Base-by-base conservation (phyloP, 2,797 vertebrate genomes). In the Bovichtus diacanthus region DNA sequence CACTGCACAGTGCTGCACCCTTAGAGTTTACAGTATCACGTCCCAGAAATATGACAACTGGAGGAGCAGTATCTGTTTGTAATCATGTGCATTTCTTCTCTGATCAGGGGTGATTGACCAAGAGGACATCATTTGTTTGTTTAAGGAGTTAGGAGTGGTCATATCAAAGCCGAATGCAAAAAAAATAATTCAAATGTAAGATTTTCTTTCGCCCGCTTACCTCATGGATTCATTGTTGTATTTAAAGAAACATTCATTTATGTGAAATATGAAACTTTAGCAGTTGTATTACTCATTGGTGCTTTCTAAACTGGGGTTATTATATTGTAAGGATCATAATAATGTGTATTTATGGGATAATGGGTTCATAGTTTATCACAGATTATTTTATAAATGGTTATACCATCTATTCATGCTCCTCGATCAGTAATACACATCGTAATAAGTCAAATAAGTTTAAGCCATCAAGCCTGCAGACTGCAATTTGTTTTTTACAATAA, bases 101-200 rank as follows among this genome's bases (percentile, higher is more conserved):
- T 93, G 70, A 92, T 90, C 82, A 95, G 95, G 95, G 5, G 77
- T 83, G 80, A 94, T 96, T 94, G 94, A 93, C 91, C 93, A 94
- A 87, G 94, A 95, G 21, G 95, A 96, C 88, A 91, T 96, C 90
- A 89, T 94, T 69, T 78, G 88, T 92, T 91, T 95, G 91, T 95
- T 95, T 92, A 93, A 94, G 92, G 94, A 95, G 82, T 86, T 96
- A 91, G 94, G 95, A 92, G 83, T 95, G 88, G 87, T 87, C 88
- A 92, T 96, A 80, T 92, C 95, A 91, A 94, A 92, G 86, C 63
- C 85, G 70, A 94, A 92, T 90, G 95, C 95, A 89, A 93, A 93
- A 89, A 89, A 88, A 93, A 94, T 95, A 10, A 95, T 95, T 86
- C 93, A 96, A 93, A 95, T 95, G 94, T 95, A 95, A 95, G 95